Evolutionary conservation across 2,888 invertebrate species (phyloP), one percentile per base, ranked within the genome.

Genomic region (Drosophila histrio): DNA sequence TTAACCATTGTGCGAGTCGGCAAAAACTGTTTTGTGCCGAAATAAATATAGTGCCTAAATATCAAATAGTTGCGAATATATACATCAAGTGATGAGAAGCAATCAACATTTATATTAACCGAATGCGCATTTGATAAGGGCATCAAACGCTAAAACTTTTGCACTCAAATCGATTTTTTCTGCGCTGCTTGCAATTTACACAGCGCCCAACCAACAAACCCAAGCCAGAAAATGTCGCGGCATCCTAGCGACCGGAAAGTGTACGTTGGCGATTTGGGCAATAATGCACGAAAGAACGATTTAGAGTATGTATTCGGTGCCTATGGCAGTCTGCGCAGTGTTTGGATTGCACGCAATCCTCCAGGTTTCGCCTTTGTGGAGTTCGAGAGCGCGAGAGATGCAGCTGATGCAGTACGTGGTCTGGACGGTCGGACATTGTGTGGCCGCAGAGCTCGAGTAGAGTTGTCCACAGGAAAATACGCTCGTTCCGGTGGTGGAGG

Each of bases 361-460:
- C 98, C 98, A 61, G 98, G 98, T 53, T 98, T 98, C 92, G 98
- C 97, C 6, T 98, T 98, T 92, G 97, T 98, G 1, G 97, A 98
- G 91, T 98, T 96, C 91, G 97, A 98, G 92, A 98, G 98, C 92
- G 94, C 96, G 5, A 80, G 92, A 72, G 98, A 98, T 92, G 98
- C 98, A 8, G 97, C 97, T 89, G 97, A 98, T 92, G 97, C 98
- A 22, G 97, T 97, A 66, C 90, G 94, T 41, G 94, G 94, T 9
- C 90, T 95, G 90, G 96, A 96, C 90, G 96, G 96, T 0, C 93
- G 97, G 41, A 96, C 96, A 38, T 95, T 98, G 73, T 97, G 97
- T 92, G 98, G 98, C 0, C 94, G 96, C 36, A 93, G 97, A 44
- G 97, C 97, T 22, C 94, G 98, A 44, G 98, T 98, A 7, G 98